Percentiles rank a stretch among this genome's conserved stretches.
Conservation (phyloP, 2,797 vertebrate genomes). For the Microctenopoma stevenorrisi region DNA sequence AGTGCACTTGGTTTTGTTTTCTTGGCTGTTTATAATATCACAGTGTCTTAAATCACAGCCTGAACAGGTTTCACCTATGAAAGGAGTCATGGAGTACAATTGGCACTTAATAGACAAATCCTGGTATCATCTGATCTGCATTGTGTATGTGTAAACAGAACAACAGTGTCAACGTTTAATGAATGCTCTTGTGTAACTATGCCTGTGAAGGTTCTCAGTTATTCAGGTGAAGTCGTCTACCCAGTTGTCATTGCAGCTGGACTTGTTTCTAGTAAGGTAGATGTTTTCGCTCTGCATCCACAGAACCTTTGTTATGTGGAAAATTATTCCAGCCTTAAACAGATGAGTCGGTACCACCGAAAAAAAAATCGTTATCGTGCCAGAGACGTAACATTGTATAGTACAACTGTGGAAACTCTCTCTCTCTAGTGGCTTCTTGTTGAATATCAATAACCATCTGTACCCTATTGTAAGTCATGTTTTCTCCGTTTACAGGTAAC, state of each 20-base stretch:
- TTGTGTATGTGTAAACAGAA: constrained; percentile 5
- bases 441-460: not conserved
- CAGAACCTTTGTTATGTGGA: too few species aligned
- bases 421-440: not conserved
- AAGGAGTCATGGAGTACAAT: not conserved
- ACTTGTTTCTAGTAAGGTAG: too few species aligned
- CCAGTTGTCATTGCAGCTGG: too few species aligned
- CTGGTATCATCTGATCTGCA: not conserved
- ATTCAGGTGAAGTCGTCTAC: too few species aligned
- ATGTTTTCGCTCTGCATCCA: too few species aligned
- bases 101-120: not conserved
- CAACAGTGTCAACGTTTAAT: not conserved
- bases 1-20: not conserved
- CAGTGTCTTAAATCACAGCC: not conserved
- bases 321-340: too few species aligned
- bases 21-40: constrained; percentile 1
- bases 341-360: too few species aligned
- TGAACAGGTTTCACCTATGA: not conserved
- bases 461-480: not conserved
- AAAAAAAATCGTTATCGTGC: too few species aligned
- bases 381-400: not conserved
- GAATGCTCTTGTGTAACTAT: not conserved
- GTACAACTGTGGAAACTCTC: too few species aligned
- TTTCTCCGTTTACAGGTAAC: constrained; percentile 85
- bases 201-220: too few species aligned